Conservation (phyloP, 2,113 vertebrate genomes). For the zebrafish (Danio rerio) region DNA sequence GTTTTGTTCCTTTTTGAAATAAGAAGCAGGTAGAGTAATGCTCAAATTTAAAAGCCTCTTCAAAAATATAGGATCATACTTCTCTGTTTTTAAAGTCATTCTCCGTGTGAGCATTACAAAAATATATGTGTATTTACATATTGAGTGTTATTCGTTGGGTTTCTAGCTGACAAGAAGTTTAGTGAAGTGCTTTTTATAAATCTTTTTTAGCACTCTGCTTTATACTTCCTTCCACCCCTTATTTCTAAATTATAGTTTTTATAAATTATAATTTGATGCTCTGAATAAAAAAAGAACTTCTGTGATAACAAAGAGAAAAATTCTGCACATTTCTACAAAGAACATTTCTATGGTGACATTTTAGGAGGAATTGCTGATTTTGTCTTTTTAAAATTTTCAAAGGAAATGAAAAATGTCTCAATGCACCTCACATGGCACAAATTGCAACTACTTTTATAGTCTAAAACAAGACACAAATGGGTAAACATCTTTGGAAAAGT, state of each 20-base stretch:
- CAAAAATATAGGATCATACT: constrained; percentile 69
- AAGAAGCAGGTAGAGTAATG: constrained; percentile 57
- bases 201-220: not conserved
- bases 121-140: constrained; percentile 69
- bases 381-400: not conserved
- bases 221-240: constrained; percentile 11
- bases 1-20: constrained; percentile 46
- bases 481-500: too few relatives aligned
- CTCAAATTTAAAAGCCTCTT: constrained; percentile 69
- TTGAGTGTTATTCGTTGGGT: constrained; percentile 59
- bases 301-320: not conserved
- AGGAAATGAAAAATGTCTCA: not conserved
- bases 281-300: not conserved
- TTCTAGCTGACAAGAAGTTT: not conserved
- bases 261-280: not conserved
- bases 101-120: constrained; percentile 67
- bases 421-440: not conserved
- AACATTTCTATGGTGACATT: not conserved
- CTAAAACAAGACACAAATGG: not conserved
- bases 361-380: not conserved
- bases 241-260: not conserved
- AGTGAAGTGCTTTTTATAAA: not conserved
- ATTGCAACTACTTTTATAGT: not conserved
- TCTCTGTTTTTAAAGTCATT: constrained; percentile 56
- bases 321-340: not conserved